Base-by-base conservation (phyloP, 2,888 invertebrate genomes). In the Ennomos fuscantarius region DNA sequence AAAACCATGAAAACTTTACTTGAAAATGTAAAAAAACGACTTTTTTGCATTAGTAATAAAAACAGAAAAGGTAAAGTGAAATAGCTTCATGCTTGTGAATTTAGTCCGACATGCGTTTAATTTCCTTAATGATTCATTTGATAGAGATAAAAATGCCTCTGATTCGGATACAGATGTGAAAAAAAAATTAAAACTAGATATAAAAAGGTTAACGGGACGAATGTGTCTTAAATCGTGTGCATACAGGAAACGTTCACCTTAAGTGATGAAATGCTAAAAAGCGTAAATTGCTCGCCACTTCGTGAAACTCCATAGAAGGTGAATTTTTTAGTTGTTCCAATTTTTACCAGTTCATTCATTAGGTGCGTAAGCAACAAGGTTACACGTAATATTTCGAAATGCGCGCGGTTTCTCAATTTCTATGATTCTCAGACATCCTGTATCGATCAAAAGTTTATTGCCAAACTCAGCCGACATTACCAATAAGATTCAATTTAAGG, bases 391-490 rank as follows among this genome's bases (percentile, higher is more conserved):
- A 49, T 51, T 37, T 60, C 39, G 50, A 48, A 57, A 63, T 45
- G 8, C 35, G 32, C 12, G 3, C 11, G 52, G 71, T 72, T 71
- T 68, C 72, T 67, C 49, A 72, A 70, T 63, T 68, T 59, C 72
- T 65, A 66, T 51, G 53, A 66, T 56, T 73, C 74, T 68, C 64
- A 67, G 62, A 69, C 70, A 76, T 76, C 74, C 75, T 73, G 69
- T 63, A 73, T 69, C 67, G 65, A 68, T 66, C 37, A 46, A 54
- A 33, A 46, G 40, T 32, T 46, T 53, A 58, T 53, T 59, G 9
- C 45, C 9, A 43, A 41, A 37, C 48, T 39, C 36, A 53, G 12
- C 36, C 48, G 41, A 36, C 41, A 37, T 53, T 44, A 43, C 39
- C 9, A 11, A 37, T 24, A 24, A 24, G 15, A 15, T 15, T n/a